These are phyloP conservation scores for Carassius gibelio DNA, from an alignment of 2,113 vertebrate species.

Conservation along the genomic window DNA sequence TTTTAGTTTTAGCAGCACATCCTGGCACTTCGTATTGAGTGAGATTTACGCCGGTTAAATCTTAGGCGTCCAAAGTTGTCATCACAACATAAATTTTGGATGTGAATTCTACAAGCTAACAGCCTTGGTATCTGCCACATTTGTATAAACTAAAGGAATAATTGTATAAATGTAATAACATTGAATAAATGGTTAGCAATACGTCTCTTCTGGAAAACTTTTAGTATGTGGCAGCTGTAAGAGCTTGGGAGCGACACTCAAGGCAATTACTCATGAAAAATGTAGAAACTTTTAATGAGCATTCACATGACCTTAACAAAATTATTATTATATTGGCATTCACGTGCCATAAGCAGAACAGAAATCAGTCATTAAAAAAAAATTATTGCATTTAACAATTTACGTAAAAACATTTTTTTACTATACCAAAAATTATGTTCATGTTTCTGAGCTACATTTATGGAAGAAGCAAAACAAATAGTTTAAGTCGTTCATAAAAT, in stretches of 20 bases:
- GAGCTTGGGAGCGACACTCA: not conserved
- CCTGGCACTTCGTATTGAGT: slow-evolving; percentile 1
- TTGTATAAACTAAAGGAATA: not conserved
- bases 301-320: not conserved
- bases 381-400: no score
- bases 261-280: not conserved
- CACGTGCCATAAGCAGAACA: not conserved
- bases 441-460: not conserved
- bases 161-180: not conserved
- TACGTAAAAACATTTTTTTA: no score
- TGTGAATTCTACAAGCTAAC: slow-evolving; percentile 8
- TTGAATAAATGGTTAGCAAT: not conserved
- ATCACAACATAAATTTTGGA: not conserved
- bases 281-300: not conserved
- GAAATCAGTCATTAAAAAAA: not conserved
- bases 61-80: not conserved
- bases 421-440: not conserved
- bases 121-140: not conserved
- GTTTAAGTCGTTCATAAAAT: no score
- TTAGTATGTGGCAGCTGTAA: not conserved
- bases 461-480: no score
- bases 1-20: slow-evolving; percentile 35
- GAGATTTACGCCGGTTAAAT: slow-evolving; percentile 19
- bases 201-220: not conserved
- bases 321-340: not conserved